Conservation (phyloP, 2,797 vertebrate species). For the Corythornis leucogaster region DNA sequence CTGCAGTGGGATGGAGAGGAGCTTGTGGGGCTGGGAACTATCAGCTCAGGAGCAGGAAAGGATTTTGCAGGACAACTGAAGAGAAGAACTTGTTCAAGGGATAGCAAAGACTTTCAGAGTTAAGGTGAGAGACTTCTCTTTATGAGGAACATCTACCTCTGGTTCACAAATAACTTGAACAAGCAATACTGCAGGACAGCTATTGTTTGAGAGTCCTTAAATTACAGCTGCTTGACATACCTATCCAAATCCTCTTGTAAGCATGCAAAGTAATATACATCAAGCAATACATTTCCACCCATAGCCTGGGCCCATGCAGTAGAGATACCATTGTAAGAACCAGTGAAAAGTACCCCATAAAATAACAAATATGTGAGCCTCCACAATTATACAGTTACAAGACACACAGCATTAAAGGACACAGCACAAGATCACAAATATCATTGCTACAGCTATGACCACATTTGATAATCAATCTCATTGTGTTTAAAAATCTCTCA, state of each 20-base stretch:
- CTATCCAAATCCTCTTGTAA: neutral
- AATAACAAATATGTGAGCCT: neutral
- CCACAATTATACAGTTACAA: neutral
- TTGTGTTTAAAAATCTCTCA: conserved; percentile 51
- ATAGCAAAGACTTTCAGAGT: neutral
- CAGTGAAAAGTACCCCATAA: neutral
- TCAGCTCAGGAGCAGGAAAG: neutral
- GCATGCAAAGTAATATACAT: neutral
- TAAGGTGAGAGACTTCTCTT: neutral
- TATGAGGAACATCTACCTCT: neutral
- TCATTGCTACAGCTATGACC: neutral
- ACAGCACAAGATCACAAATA: neutral
- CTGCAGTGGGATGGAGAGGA: fast-evolving
- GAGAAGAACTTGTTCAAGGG: neutral
- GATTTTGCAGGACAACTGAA: neutral
- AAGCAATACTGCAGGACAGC: neutral
- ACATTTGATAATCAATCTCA: neutral
- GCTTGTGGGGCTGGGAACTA: neutral
- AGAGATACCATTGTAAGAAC: neutral
- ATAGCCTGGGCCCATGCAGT: neutral
- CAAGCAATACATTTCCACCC: neutral
- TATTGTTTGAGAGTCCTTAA: neutral
- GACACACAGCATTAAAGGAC: neutral
- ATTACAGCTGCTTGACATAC: neutral
- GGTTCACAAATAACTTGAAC: neutral